Conservation (phyloP, 2,113 vertebrate genomes). For the Todiramphus chloris region DNA sequence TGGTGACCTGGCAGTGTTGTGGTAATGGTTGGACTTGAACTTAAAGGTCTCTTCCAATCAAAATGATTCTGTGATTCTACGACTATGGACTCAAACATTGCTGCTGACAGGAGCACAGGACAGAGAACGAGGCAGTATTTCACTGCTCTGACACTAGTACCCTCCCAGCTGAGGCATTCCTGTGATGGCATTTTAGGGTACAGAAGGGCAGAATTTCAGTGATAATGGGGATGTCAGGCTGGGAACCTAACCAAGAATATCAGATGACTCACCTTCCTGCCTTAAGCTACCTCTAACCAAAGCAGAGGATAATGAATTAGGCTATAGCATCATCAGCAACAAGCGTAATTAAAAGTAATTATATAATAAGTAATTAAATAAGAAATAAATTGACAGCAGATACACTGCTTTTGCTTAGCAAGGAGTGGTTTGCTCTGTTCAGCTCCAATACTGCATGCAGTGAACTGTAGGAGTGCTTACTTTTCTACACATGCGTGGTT, state of each 20-base stretch:
- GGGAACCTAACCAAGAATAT: neutral
- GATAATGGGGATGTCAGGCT: neutral
- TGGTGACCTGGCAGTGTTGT: neutral
- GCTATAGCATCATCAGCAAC: neutral
- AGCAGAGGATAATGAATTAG: neutral
- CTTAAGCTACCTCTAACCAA: neutral
- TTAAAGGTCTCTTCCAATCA: neutral
- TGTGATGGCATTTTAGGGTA: neutral
- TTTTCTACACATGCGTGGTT: neutral
- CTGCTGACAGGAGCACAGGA: neutral
- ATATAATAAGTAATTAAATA: neutral
- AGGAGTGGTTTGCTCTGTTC: neutral
- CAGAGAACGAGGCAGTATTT: neutral
- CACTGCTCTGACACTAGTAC: neutral
- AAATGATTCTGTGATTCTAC: neutral
- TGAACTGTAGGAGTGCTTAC: neutral
- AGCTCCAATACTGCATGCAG: neutral
- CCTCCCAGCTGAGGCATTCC: neutral
- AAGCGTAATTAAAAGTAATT: neutral
- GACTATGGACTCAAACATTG: neutral
- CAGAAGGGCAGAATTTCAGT: neutral
- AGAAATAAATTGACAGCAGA: neutral
- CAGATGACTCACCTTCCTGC: neutral
- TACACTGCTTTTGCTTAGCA: neutral
- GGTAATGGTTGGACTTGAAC: neutral